Evolutionary conservation across 2,113 vertebrate genomes (phyloP).

Genomic region (Leptosomus discolor): DNA sequence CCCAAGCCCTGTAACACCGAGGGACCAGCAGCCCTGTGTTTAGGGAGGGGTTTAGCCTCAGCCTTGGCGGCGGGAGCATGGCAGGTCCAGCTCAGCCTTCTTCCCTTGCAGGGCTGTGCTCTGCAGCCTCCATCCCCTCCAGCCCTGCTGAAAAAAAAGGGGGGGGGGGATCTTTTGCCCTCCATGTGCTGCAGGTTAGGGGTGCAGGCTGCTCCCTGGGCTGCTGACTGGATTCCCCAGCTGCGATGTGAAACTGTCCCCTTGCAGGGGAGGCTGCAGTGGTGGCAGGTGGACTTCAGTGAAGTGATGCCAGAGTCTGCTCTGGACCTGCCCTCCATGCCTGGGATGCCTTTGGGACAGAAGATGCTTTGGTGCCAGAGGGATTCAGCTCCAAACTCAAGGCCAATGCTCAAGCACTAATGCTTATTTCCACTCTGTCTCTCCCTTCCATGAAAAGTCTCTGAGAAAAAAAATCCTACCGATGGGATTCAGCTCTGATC

Average conservation of each 20-base stretch:
- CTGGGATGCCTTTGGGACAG: not conserved
- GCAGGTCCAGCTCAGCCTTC: not conserved
- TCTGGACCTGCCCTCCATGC: not conserved
- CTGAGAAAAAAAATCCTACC: not conserved
- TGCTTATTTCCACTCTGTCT: accelerated
- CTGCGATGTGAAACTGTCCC: accelerated
- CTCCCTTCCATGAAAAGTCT: not conserved
- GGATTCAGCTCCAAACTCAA: not conserved
- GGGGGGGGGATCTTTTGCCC: not conserved
- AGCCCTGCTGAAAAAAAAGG: no score
- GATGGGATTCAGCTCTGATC: not conserved
- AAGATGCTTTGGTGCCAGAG: not conserved
- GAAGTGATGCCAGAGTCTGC: not conserved
- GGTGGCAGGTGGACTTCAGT: not conserved
- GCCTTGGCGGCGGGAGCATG: not conserved
- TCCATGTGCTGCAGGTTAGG: not conserved
- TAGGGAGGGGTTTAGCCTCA: not conserved
- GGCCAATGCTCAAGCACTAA: not conserved
- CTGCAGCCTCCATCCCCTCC: not conserved
- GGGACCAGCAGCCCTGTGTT: not conserved
- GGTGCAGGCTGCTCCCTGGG: not conserved
- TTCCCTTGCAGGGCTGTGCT: not conserved
- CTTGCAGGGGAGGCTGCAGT: not conserved
- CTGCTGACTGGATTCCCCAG: not conserved
- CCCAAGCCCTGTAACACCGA: not conserved